A percentile compares a stretch with the other conserved stretches of the same genome.
Conservation (phyloP, 2,797 vertebrate species). For the Prionace glauca region DNA sequence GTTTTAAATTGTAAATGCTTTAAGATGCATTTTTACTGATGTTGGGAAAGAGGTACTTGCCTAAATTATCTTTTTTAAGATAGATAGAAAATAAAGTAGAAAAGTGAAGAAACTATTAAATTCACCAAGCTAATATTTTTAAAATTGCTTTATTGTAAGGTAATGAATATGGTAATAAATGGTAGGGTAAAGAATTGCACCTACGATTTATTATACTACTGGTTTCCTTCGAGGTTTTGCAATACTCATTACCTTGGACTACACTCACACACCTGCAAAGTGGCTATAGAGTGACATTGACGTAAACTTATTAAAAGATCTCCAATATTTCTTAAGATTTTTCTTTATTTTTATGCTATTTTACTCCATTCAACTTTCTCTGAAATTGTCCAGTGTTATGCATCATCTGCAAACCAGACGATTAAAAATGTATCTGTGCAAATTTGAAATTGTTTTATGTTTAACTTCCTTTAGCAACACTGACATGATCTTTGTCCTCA, state of each 20-base stretch:
- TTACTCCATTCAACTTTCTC: not conserved
- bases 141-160: not conserved
- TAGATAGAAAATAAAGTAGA: not conserved
- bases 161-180: not conserved
- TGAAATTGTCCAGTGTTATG: not conserved
- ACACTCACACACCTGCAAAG: not conserved
- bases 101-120: not conserved
- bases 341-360: not conserved
- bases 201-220: not conserved
- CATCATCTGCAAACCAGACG: not conserved
- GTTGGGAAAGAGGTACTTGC: not conserved
- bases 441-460: not conserved
- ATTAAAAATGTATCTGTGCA: not conserved
- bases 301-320: not conserved
- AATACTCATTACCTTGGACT: not conserved
- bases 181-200: too few species aligned
- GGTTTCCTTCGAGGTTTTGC: not conserved
- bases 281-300: not conserved
- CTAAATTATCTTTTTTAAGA: not conserved
- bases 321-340: not conserved
- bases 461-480: not conserved
- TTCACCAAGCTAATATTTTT: not conserved
- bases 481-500: constrained; percentile 50
- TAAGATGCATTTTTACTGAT: not conserved
- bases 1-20: not conserved